These are phyloP conservation scores for Caenorhabditis sp. DNA, from an alignment of 2,888 invertebrate genomes.

Conservation along the genomic window DNA sequence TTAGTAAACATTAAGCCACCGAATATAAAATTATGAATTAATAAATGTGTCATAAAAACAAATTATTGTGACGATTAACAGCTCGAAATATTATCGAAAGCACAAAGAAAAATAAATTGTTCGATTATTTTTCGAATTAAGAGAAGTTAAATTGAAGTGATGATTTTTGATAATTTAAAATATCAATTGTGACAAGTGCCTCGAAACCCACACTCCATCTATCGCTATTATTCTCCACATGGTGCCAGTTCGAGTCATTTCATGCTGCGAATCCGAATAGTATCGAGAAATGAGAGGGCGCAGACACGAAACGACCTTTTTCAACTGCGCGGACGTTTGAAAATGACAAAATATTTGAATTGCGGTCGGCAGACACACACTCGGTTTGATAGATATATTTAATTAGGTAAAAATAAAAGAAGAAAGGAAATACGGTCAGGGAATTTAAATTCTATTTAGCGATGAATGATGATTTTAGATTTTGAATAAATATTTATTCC, in stretches of 20 bases:
- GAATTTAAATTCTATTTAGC: too few species aligned
- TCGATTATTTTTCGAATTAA: too few species aligned
- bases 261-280: neutral
- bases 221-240: neutral
- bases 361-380: neutral
- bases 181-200: neutral
- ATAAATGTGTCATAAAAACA: too few species aligned
- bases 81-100: too few species aligned
- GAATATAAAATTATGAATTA: too few species aligned
- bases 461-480: too few species aligned
- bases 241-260: constrained; percentile 1
- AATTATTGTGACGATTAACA: too few species aligned
- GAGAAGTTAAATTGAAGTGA: too few species aligned
- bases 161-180: neutral
- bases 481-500: too few species aligned
- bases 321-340: neutral
- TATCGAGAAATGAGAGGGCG: neutral
- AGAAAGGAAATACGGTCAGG: too few species aligned
- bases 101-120: too few species aligned
- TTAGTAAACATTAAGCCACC: too few species aligned
- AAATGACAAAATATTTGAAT: neutral
- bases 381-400: neutral
- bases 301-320: neutral
- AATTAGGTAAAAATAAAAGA: neutral
- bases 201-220: neutral